Conservation (phyloP, 2,888 invertebrate genomes). For the Trichogramma dendrolimi region DNA sequence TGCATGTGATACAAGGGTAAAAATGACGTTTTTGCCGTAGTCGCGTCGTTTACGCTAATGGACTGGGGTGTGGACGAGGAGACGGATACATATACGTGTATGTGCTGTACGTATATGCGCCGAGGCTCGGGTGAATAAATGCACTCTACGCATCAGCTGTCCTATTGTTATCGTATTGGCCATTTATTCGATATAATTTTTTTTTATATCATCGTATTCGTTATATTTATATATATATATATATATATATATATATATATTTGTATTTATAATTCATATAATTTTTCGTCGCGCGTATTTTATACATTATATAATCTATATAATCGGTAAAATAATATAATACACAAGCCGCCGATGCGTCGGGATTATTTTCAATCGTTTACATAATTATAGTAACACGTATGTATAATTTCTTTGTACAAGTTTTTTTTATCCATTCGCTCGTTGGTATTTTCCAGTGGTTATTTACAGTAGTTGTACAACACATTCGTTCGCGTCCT, state of each 20-base stretch:
- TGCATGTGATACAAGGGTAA: conserved; percentile 5
- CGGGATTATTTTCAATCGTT: conserved; percentile 29
- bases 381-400: conserved; percentile 50
- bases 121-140: conserved; percentile 18
- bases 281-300: too few relatives aligned
- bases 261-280: too few relatives aligned
- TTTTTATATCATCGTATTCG: background rate
- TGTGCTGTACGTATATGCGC: conserved; percentile 5
- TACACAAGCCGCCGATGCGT: conserved; percentile 26
- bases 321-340: conserved; percentile 17
- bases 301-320: too few relatives aligned
- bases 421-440: conserved; percentile 39
- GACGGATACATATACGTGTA: background rate
- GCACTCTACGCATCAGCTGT: conserved; percentile 22
- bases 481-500: too few relatives aligned
- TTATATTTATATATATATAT: too few relatives aligned
- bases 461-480: too few relatives aligned
- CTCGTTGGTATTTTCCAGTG: conserved; percentile 33
- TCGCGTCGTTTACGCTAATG: too few relatives aligned
- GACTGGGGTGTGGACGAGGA: conserved; percentile 1
- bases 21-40: background rate
- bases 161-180: conserved; percentile 30
- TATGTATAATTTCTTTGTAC: conserved; percentile 51
- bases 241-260: too few relatives aligned
- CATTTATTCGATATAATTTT: conserved; percentile 26